Base-by-base conservation (phyloP, 1,140 invertebrate species). In the Chlorops oryzae region DNA sequence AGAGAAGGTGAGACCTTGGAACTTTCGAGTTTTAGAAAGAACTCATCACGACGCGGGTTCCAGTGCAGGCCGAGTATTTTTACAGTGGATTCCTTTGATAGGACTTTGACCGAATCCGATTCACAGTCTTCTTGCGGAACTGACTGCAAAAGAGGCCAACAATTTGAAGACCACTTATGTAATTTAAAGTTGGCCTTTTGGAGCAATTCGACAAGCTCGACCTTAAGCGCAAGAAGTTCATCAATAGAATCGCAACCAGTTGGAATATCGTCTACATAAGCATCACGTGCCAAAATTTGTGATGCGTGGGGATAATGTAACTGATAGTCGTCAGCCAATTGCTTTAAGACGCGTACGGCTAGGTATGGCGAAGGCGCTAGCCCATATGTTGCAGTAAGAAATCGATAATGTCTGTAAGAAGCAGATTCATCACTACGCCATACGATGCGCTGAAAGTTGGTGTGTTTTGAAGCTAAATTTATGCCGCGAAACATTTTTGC, bases 211-310 rank as follows among this genome's bases (percentile, higher is more conserved):
- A 57, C 58, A 7, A 71, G 7, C 48, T 71, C 54, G 5, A 35
- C 18, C 40, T 62, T 55, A 5, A 60, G 15, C 37, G 23, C n/a
- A 21, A 47, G 17, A 17, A 59, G 60, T 22, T 58, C 50, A 40
- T 58, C 28, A 12, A 61, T 10, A 1, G 47, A 45, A 13, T 54
- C 15, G 3, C 37, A 48, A 7, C 68, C 66, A 10, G 58, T 57
- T 0, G 72, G 28, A 1, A 70, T 21, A 44, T 73, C 68, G 52
- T 74, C 73, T 2, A 74, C 59, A 32, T 74, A 74, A 1, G 70
- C 34, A 54, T 73, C 57, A 4, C 52, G 39, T 12, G 50, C n/a
- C n/a, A n/a, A n/a, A n/a, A n/a, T n/a, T n/a, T n/a, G n/a, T n/a
- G n/a, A n/a, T n/a, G n/a, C n/a, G n/a, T n/a, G n/a, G n/a, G n/a